A percentile compares a stretch with the other conserved stretches of the same genome.
Evolutionary conservation across 2,888 invertebrate species (phyloP).

Genomic region (Tachystola acroxantha): DNA sequence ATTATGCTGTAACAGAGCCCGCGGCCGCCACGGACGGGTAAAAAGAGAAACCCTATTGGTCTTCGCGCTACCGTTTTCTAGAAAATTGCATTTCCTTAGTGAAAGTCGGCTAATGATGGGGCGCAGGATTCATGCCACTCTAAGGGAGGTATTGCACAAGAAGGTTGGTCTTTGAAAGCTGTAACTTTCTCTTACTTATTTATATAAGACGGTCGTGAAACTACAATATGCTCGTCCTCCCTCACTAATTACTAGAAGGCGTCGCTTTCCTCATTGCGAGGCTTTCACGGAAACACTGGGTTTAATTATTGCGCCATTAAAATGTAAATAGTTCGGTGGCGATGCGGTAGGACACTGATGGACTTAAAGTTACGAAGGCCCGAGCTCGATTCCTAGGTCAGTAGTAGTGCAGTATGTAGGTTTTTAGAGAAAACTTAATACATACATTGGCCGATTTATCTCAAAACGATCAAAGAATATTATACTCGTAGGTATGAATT

Average conservation of each 20-base stretch:
- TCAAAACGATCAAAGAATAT: too few species aligned
- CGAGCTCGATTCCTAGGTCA: too few species aligned
- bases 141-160: slow-evolving; percentile 60
- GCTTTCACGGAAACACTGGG: slow-evolving; percentile 21
- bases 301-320: slow-evolving; percentile 13
- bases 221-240: slow-evolving; percentile 31
- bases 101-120: slow-evolving; percentile 69
- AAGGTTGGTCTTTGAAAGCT: slow-evolving; percentile 24
- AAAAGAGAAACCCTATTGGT: slow-evolving; percentile 63
- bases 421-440: too few species aligned
- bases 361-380: too few species aligned
- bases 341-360: too few species aligned
- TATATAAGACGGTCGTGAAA: slow-evolving; percentile 34
- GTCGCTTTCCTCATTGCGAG: slow-evolving; percentile 28
- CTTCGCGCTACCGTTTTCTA: slow-evolving; percentile 74
- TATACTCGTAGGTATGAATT: too few species aligned
- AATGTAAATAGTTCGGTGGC: too few species aligned
- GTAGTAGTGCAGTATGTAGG: too few species aligned
- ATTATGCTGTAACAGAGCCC: slow-evolving; percentile 54
- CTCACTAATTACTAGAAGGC: slow-evolving; percentile 30
- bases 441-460: too few species aligned
- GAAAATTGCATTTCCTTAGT: slow-evolving; percentile 74
- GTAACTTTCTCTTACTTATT: slow-evolving; percentile 42
- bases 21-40: slow-evolving; percentile 38
- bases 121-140: slow-evolving; percentile 52